Evolutionary conservation across 2,888 invertebrate genomes (phyloP), one percentile per base, ranked within the genome.

Genomic region (Epirrhoe alternata): DNA sequence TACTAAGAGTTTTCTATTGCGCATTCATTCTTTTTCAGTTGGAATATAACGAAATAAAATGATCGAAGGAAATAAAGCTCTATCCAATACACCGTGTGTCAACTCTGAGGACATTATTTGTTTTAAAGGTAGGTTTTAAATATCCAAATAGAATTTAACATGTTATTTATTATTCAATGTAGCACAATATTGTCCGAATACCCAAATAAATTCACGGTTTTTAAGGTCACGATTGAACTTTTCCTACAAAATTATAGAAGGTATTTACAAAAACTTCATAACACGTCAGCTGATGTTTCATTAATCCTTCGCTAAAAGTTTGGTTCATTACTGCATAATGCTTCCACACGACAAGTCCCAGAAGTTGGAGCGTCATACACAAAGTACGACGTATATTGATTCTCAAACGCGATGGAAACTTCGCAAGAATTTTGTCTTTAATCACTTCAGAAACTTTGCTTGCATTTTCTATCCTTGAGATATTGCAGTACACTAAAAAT

Each of bases 311-410:
- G 7, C 35, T 3, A 59, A 56, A 68, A 68, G 63, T 68, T 68
- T 64, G 24, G 52, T 64, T 69, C 68, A 74, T 69, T 69, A 68
- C 68, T 69, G 70, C 64, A 66, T 66, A 67, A 70, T 68, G 64
- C 69, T 71, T 70, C 68, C 71, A 59, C 68, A 53, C 69, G 67
- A 68, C 65, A 60, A 67, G 64, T 67, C 68, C 45, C 58, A 56
- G 63, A 65, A 70, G 66, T 72, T 69, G 53, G 55, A 56, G 62
- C 59, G 42, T 50, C 59, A 61, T 65, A 65, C 54, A 67, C 66
- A 50, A 51, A 51, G 50, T 53, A 55, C 53, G 42, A 38, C 30
- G 64, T 68, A 68, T 70, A 66, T 68, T 66, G 66, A 66, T 66
- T 69, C 68, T 59, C 54, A 24, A 58, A 51, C 63, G 64, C 64